These are phyloP conservation scores for Melieria picta DNA, from an alignment of 2,888 invertebrate species.

Conservation along the genomic window DNA sequence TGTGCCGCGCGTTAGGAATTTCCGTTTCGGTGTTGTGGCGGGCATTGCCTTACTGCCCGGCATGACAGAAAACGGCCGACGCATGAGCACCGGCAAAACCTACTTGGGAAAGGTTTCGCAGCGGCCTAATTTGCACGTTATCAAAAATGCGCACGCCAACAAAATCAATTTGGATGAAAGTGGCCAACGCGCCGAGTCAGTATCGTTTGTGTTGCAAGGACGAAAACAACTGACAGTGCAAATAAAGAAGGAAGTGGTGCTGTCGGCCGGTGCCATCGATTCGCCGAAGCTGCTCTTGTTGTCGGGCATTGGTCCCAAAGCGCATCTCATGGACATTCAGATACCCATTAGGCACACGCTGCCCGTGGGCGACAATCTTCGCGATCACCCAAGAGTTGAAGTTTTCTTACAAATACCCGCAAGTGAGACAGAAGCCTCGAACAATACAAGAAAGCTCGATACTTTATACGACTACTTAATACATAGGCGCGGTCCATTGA, in stretches of 20 bases:
- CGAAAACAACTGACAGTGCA: slow-evolving; percentile 40
- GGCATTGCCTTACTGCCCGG: slow-evolving; percentile 68
- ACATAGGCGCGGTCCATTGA: slow-evolving; percentile 59
- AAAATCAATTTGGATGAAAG: slow-evolving; percentile 67
- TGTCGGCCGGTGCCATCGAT: slow-evolving; percentile 53
- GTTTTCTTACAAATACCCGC: no score
- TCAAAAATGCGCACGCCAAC: slow-evolving; percentile 69
- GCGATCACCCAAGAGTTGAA: slow-evolving; percentile 74
- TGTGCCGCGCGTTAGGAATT: slow-evolving; percentile 56
- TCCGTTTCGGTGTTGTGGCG: slow-evolving; percentile 41
- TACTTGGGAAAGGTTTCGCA: slow-evolving; percentile 70
- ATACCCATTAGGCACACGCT: slow-evolving; percentile 51
- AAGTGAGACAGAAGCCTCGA: no score
- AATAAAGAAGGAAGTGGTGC: slow-evolving; percentile 48
- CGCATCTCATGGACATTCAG: slow-evolving; percentile 47
- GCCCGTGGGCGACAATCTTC: slow-evolving; percentile 77
- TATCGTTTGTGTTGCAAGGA: slow-evolving; percentile 68
- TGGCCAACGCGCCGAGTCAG: slow-evolving; percentile 65
- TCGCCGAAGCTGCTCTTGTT: slow-evolving; percentile 54
- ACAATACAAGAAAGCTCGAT: slow-evolving; percentile 36
- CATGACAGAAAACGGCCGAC: slow-evolving; percentile 71
- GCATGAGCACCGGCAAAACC: slow-evolving; percentile 79
- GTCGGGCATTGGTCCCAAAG: slow-evolving; percentile 53
- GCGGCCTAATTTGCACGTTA: slow-evolving; percentile 70
- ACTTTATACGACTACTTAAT: slow-evolving; percentile 64